Conservation (phyloP, 1,140 invertebrate genomes). For the Vanessa atalanta region DNA sequence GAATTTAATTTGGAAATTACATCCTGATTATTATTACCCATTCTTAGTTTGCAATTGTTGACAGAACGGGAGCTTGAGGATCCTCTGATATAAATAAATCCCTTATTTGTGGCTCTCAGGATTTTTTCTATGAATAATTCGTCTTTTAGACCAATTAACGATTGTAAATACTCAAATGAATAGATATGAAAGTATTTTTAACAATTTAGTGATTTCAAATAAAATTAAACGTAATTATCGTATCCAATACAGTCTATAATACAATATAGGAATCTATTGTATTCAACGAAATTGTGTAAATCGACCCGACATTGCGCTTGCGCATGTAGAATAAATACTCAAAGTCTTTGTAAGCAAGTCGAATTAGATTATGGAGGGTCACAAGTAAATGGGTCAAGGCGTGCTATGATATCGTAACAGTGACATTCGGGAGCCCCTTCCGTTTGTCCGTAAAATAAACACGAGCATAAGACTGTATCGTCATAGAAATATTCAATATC, state of each 20-base stretch:
- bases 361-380: slow-evolving; percentile 42
- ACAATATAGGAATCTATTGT: not conserved
- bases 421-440: slow-evolving; percentile 22
- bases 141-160: too few species aligned
- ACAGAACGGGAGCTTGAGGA: too few species aligned
- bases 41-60: too few species aligned
- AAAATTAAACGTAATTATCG: too few species aligned
- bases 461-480: not conserved
- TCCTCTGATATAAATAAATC: too few species aligned
- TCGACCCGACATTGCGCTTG: not conserved
- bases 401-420: slow-evolving; percentile 32
- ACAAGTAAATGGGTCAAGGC: slow-evolving; percentile 45
- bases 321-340: slow-evolving; percentile 24
- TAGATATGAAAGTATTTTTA: too few species aligned
- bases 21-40: not conserved
- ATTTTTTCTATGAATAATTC: too few species aligned
- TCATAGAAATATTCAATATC: not conserved
- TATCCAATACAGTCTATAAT: too few species aligned
- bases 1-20: not conserved
- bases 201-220: too few species aligned
- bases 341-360: slow-evolving; percentile 33
- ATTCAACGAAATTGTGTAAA: not conserved
- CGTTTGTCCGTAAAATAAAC: slow-evolving; percentile 2
- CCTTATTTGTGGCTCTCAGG: too few species aligned
- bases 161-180: too few species aligned